Conservation (phyloP, 2,888 invertebrate genomes). For the Eilema depressum region DNA sequence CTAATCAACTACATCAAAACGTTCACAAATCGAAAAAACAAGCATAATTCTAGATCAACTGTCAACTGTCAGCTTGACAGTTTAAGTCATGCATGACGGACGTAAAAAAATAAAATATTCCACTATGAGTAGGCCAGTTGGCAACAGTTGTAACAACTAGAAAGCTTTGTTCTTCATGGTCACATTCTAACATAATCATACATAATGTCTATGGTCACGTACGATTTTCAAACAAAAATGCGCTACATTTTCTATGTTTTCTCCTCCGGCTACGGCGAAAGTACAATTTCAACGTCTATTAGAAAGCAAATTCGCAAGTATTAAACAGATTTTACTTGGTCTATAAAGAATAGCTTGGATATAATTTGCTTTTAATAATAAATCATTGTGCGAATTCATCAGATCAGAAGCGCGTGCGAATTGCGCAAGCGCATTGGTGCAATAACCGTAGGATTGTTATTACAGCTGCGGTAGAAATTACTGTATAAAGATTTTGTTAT, state of each 20-base stretch:
- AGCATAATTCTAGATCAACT: background rate
- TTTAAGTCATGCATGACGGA: constrained; percentile 4
- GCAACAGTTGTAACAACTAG: constrained; percentile 27
- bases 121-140: constrained; percentile 5
- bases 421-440: constrained; percentile 15
- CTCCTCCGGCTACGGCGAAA: constrained; percentile 66
- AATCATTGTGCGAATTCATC: constrained; percentile 21
- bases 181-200: constrained; percentile 50
- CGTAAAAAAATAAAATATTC: constrained; percentile 11
- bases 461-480: constrained; percentile 11
- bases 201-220: constrained; percentile 58
- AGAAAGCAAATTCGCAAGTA: constrained; percentile 61
- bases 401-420: constrained; percentile 15
- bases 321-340: constrained; percentile 35
- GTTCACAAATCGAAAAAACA: constrained; percentile 1
- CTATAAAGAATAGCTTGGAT: constrained; percentile 12
- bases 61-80: background rate
- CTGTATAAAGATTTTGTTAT: constrained; percentile 7
- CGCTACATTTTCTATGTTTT: constrained; percentile 64
- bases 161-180: constrained; percentile 44
- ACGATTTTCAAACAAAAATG: constrained; percentile 52
- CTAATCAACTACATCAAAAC: constrained; percentile 2
- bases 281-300: constrained; percentile 63
- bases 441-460: constrained; percentile 13
- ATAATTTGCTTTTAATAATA: constrained; percentile 25